Base-by-base conservation (phyloP, 2,113 vertebrate species). In the Oryzias javanicus region DNA sequence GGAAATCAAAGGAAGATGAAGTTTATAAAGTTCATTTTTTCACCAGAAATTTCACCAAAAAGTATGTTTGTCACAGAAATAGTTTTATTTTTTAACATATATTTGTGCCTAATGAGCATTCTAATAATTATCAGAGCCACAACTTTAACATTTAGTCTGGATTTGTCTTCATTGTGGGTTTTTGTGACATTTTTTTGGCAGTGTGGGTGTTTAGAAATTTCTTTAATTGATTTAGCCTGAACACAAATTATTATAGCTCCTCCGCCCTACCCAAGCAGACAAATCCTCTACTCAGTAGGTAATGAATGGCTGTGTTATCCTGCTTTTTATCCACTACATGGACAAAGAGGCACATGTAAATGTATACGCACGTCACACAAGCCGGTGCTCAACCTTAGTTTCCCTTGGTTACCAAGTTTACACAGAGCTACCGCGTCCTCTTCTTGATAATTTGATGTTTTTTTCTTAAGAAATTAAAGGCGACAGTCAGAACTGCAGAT, bases 161-260 rank as follows among this genome's bases (percentile, higher is more conserved):
- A 29, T 29, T 29, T 29, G 27, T 46, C 44, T 45, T 8, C 18
- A 6, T 45, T n/a, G n/a, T n/a, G n/a, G n/a, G n/a, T n/a, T n/a
- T n/a, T n/a, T n/a, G n/a, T n/a, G n/a, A n/a, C n/a, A n/a, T n/a
- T n/a, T n/a, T 16, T 46, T 5, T 56, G 40, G 27, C n/a, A n/a
- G 16, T 49, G 64, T 62, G 64, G 50, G 18, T 59, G 61, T 63
- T 64, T 42, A 40, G 62, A 19, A 46, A 47, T 40, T 75, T 63
- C 68, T 80, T 68, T 80, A 60, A 84, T 82, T 84, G 83, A 87
- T 85, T 86, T 66, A 76, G 74, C 45, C 67, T 74, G 82, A 84
- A 83, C 74, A 49, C 76, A 88, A 84, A 88, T 88, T 85, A 88
- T 74, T 63, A 64, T 71, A 47, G 58, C 27, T 51, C 57, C 27